Base-by-base conservation (phyloP, 2,888 invertebrate genomes). In the Lottia gigantea region DNA sequence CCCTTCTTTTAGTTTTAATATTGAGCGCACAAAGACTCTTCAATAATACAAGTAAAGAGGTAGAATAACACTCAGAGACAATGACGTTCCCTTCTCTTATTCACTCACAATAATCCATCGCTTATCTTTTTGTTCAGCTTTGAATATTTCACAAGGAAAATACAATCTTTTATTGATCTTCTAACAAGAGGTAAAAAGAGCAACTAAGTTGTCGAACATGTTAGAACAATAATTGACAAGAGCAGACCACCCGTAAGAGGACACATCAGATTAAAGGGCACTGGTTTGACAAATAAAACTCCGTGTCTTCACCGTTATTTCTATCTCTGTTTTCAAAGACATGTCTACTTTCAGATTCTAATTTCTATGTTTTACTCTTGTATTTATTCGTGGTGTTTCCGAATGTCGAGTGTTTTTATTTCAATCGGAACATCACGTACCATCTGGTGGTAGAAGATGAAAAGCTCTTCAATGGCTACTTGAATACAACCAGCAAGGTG, bases 141-240 rank as follows among this genome's bases (percentile, higher is more conserved):
- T 23, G 55, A 55, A 19, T 19, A 23, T 55, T 55, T 55, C 55
- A 55, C 55, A 55, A 55, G 19, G 19, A 23, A 55, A 55, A 55
- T 23, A 55, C 55, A 55, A 55, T 55, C 49, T 55, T 55, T 23
- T 55, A 55, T 55, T 55, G 55, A 55, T 23, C 55, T 19, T 23
- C 19, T 55, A 55, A 55, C 55, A 23, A 55, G 55, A 23, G 19
- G 23, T 23, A 55, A 55, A 55, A 55, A 55, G 55, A 55, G 23
- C 55, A 55, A 55, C 55, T 55, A 55, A 55, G 19, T 55, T 55
- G 55, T 55, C 55, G 55, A 23, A 23, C 55, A 55, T 55, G 55
- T 55, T 23, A 55, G 55, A 55, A 55, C 55, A 55, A 55, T 55
- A 55, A 55, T 23, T 23, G 19, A 23, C 19, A 55, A 55, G 23